Conservation (phyloP, 2,888 invertebrate species). For the Gastracanthus pulcherrimus region DNA sequence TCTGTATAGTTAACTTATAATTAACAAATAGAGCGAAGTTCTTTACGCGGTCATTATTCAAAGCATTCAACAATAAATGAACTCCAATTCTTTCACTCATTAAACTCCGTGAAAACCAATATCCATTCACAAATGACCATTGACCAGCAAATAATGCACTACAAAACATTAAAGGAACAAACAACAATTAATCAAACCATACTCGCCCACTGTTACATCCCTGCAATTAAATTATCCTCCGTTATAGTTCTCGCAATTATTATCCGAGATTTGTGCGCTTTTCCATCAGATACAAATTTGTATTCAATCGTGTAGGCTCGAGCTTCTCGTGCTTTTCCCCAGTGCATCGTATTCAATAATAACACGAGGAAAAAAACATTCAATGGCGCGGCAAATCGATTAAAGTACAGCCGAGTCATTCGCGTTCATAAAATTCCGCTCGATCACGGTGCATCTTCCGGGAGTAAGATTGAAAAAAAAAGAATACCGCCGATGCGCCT, state of each 20-base stretch:
- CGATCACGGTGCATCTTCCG: neutral
- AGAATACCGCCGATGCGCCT: too few species aligned
- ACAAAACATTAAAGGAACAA: neutral
- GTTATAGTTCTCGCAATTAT: neutral
- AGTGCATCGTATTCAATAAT: neutral
- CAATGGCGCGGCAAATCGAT: constrained; percentile 3
- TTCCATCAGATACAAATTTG: neutral
- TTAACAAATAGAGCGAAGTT: too few species aligned
- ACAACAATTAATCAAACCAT: neutral
- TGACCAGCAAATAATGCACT: neutral
- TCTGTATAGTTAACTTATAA: too few species aligned
- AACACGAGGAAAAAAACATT: constrained; percentile 9
- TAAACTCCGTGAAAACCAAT: too few species aligned
- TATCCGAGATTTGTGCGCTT: too few species aligned
- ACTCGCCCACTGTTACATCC: neutral
- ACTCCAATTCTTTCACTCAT: too few species aligned
- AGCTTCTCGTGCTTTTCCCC: neutral
- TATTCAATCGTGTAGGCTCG: neutral
- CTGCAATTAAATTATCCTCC: neutral
- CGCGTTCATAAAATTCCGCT: neutral
- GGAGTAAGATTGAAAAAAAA: neutral
- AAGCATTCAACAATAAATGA: too few species aligned
- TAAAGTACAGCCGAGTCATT: constrained; percentile 6
- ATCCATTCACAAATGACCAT: neutral
- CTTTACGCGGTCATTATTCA: too few species aligned